Conservation (phyloP, 1,140 invertebrate species). For the Campoletis sonorensis region DNA sequence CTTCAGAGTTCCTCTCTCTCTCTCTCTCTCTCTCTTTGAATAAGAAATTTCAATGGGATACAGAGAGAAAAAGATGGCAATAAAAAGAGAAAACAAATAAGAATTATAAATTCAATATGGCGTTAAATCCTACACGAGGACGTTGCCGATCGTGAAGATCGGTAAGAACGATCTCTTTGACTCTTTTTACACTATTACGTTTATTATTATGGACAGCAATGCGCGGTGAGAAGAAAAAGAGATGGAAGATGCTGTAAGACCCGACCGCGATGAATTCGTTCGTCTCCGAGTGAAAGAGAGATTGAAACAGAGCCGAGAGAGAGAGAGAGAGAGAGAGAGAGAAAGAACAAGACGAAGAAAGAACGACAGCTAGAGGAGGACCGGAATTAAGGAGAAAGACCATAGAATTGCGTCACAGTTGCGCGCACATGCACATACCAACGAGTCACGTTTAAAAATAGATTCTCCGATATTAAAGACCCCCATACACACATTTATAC, state of each 20-base stretch:
- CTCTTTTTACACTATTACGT: not conserved
- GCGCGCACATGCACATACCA: conserved; percentile 64
- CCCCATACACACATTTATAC: conserved; percentile 52
- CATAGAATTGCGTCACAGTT: conserved; percentile 69
- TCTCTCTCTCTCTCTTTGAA: not conserved
- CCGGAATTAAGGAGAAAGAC: conserved; percentile 66
- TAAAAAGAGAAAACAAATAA: conserved; percentile 37
- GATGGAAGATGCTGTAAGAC: conserved; percentile 35
- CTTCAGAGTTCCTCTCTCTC: conserved; percentile 4
- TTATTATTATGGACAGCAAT: conserved; percentile 1
- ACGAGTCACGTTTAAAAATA: conserved; percentile 74
- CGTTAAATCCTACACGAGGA: not conserved
- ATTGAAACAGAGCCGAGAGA: not conserved
- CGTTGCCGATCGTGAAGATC: not conserved
- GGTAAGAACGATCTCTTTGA: conserved; percentile 21
- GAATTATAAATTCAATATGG: no score
- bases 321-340: conserved; percentile 33
- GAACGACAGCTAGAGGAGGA: conserved; percentile 42
- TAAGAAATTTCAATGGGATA: conserved; percentile 5
- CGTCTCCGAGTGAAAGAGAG: conserved; percentile 23
- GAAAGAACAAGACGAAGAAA: no score
- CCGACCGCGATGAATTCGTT: not conserved
- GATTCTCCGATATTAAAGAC: conserved; percentile 70
- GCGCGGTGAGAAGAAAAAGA: not conserved
- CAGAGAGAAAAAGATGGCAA: not conserved